These are phyloP conservation scores for Drosophila niveifrons DNA, from an alignment of 2,888 invertebrate genomes.

Conservation along the genomic window DNA sequence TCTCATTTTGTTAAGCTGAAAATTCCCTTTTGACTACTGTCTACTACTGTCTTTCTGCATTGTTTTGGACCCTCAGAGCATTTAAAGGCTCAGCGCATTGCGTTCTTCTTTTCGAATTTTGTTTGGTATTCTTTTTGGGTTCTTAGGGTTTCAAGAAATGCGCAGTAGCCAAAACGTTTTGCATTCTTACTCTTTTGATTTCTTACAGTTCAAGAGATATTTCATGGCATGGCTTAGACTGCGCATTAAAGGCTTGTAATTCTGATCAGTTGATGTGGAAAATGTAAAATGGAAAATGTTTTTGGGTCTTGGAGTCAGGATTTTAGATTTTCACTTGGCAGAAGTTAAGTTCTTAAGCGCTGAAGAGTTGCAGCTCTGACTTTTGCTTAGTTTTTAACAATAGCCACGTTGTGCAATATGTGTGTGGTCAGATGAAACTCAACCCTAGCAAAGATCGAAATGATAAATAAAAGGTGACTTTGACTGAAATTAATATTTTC, in stretches of 20 bases:
- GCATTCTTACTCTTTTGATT: conserved; percentile 62
- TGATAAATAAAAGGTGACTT: neutral
- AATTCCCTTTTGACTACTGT: conserved; percentile 71
- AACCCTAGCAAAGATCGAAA: neutral
- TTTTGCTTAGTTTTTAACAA: neutral
- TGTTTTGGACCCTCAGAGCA: conserved; percentile 49
- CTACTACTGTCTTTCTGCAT: conserved; percentile 63
- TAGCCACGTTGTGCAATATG: conserved; percentile 59
- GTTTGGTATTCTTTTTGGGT: neutral
- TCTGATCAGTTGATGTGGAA: conserved; percentile 66
- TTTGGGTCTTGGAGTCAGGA: conserved; percentile 39
- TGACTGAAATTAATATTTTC: neutral
- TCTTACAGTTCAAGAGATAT: conserved; percentile 68
- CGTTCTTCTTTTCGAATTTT: neutral
- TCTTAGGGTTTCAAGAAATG: conserved; percentile 55
- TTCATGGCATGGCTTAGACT: conserved; percentile 11
- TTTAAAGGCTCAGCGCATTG: conserved; percentile 69
- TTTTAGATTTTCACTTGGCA: conserved; percentile 14
- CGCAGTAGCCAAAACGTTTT: conserved; percentile 69
- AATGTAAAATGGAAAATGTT: conserved; percentile 25
- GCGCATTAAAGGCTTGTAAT: conserved; percentile 63
- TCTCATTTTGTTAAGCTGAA: conserved; percentile 63
- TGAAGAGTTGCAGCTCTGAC: conserved; percentile 6
- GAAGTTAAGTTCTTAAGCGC: conserved; percentile 43
- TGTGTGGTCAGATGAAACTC: conserved; percentile 55